These are phyloP conservation scores for Chrysopilus asiliformis DNA, from an alignment of 2,888 invertebrate species.

Conservation along the genomic window DNA sequence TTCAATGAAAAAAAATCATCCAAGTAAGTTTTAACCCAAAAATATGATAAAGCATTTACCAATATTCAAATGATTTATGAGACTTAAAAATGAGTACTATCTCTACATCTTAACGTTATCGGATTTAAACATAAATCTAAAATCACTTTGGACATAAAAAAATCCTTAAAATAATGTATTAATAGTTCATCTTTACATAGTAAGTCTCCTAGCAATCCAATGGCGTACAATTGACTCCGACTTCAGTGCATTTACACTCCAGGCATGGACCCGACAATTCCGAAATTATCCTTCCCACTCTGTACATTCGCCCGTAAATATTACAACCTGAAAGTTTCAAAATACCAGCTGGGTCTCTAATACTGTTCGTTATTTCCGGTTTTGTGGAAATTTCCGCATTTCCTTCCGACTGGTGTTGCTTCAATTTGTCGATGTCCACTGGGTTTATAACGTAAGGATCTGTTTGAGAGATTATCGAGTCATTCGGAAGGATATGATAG, in stretches of 20 bases:
- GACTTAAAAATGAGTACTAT: too few species aligned
- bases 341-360: constrained; percentile 39
- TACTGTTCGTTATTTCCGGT: constrained; percentile 17
- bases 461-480: constrained; percentile 13
- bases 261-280: constrained; percentile 71
- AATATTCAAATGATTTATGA: too few species aligned
- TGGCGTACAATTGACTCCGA: constrained; percentile 70
- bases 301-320: constrained; percentile 79
- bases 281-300: constrained; percentile 66
- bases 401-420: constrained; percentile 11
- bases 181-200: too few species aligned
- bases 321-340: constrained; percentile 77
- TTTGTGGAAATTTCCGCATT: constrained; percentile 15
- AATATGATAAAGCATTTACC: too few species aligned
- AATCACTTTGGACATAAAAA: background rate
- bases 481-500: constrained; percentile 12
- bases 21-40: too few species aligned
- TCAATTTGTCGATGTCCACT: constrained; percentile 13
- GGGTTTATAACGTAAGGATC: constrained; percentile 15
- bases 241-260: constrained; percentile 74
- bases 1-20: too few species aligned
- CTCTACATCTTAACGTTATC: too few species aligned
- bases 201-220: constrained; percentile 47
- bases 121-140: too few species aligned
- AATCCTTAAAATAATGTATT: too few species aligned